phyloP scores from a whole-genome alignment of 2,888 invertebrate genomes.

The Noctua janthe region DNA sequence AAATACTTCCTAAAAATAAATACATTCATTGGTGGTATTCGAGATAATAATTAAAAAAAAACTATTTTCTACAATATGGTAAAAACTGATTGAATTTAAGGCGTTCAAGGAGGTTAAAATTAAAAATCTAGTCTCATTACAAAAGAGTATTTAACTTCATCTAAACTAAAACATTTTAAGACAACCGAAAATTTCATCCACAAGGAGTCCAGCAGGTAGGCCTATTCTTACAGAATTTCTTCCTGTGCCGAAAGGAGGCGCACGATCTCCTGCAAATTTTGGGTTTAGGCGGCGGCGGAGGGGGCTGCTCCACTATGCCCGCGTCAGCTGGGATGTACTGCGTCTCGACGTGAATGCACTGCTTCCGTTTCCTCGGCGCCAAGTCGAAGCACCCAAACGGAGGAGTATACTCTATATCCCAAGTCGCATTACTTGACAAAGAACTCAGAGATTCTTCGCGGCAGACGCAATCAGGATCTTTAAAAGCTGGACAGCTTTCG shows the following conservation, averaged over 20 bases:
- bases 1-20: background rate
- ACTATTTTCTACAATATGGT: background rate
- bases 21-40: background rate
- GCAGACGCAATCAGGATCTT: constrained; percentile 85
- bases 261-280: constrained; percentile 71
- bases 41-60: background rate
- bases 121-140: constrained; percentile 20
- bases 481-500: constrained; percentile 85
- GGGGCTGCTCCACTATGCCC: constrained; percentile 76
- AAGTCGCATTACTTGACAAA: constrained; percentile 91
- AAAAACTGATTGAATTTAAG: background rate
- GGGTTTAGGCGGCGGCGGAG: constrained; percentile 67
- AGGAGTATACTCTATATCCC: constrained; percentile 93
- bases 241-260: constrained; percentile 72
- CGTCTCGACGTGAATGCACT: constrained; percentile 90
- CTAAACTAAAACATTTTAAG: constrained; percentile 14
- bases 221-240: constrained; percentile 68
- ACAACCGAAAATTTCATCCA: constrained; percentile 61
- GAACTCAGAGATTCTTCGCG: constrained; percentile 84
- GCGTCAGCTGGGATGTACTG: constrained; percentile 91
- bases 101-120: background rate
- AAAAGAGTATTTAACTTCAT: constrained; percentile 28
- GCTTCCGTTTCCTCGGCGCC: constrained; percentile 86
- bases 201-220: constrained; percentile 73
- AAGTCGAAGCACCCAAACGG: constrained; percentile 92